A percentile compares a stretch with the other conserved stretches of the same genome.
phyloP scores from a whole-genome alignment of 2,113 vertebrate genomes.

The Cyprinodon tularosa region DNA sequence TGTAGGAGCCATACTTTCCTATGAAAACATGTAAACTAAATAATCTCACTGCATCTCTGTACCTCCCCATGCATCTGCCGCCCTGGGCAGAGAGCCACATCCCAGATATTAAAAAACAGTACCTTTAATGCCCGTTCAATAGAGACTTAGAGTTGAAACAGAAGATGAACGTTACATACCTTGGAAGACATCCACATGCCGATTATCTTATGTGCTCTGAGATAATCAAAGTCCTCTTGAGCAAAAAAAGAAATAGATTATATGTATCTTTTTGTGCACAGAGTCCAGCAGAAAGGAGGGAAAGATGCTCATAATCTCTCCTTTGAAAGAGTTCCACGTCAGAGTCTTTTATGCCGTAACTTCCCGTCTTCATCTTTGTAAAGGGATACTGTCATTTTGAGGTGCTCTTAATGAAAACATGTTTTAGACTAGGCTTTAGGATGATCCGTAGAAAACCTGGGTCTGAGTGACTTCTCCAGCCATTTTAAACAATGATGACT shows the following conservation, averaged over 20 bases:
- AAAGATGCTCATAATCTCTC: conserved; percentile 53
- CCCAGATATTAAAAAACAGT: not conserved
- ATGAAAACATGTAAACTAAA: too few species aligned
- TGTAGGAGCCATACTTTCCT: too few species aligned
- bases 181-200: conserved; percentile 72
- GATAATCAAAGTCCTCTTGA: conserved; percentile 68
- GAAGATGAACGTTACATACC: conserved; percentile 55
- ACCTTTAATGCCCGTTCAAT: not conserved
- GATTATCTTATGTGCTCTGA: conserved; percentile 63
- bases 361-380: conserved; percentile 75
- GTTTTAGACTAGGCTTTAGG: conserved; percentile 53
- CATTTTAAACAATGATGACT: conserved; percentile 46
- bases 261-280: conserved; percentile 55
- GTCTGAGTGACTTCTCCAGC: conserved; percentile 64
- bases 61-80: not conserved
- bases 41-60: not conserved
- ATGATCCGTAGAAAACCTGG: conserved; percentile 65
- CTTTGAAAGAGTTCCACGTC: conserved; percentile 56
- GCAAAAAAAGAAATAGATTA: conserved; percentile 21
- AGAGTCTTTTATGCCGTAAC: conserved; percentile 67
- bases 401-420: conserved; percentile 70
- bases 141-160: not conserved
- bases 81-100: not conserved
- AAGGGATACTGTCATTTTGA: conserved; percentile 81
- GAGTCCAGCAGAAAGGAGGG: conserved; percentile 65